Base-by-base conservation (phyloP, 1,140 invertebrate genomes). In the Bicyclus anynana region DNA sequence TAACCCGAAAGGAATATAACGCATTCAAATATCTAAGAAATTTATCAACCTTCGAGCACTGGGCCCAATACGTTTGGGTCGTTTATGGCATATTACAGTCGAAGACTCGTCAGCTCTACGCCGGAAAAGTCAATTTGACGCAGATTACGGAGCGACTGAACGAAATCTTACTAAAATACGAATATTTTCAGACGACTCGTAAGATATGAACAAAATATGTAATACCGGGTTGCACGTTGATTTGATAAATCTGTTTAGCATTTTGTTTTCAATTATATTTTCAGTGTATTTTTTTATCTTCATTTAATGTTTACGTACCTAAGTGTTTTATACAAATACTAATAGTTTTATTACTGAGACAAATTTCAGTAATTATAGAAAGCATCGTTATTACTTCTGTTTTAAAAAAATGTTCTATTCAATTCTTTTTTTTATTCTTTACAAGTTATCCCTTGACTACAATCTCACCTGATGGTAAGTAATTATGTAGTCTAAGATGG, bases 11-110 rank as follows among this genome's bases (percentile, higher is more conserved):
- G 71, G 69, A 83, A 78, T 81, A 79, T 80, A 79, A 77, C 80
- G 74, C 76, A 84, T 87, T 87, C 84, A 84, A 84, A 84, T 84
- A 84, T 87, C 78, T 74, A 74, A 60, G 73, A 83, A 83, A 82
- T 84, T 82, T 83, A 80, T 87, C 80, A 87, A 84, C 74, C 75
- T 77, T 65, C 65, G 65, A 76, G 77, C 74, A 74, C 72, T 68
- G 72, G 76, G 71, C 65, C 72, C 80, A 82, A 87, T 87, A 84
- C 73, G 81, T 79, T 84, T 67, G 75, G 77, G 80, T 82, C 83
- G 80, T 83, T 86, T 82, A 84, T 84, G 72, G 81, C 69, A 69
- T 87, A 84, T 87, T 84, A 87, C 78, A 71, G 80, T 71, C 58
- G 69, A 65, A 74, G 74, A 71, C 72, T 80, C 77, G 77, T 80